Base-by-base conservation (phyloP, 2,113 vertebrate species). In the Pungitius pungitius region DNA sequence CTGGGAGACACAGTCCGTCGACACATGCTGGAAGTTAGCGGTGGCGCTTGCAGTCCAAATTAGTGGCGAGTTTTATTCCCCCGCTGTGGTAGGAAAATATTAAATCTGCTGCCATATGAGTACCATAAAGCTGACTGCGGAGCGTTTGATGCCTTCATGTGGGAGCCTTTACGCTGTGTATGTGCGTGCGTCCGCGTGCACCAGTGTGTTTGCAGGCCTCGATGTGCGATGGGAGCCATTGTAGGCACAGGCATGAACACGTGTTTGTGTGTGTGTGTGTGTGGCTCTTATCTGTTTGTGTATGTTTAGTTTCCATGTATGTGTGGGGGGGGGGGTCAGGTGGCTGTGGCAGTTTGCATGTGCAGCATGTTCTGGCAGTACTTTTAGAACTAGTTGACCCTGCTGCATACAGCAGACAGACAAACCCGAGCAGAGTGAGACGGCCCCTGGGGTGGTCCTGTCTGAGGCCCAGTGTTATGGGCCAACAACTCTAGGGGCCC, bases 21-120 rank as follows among this genome's bases (percentile, higher is more conserved):
- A 90, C 93, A 92, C 90, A 92, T 93, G 93, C 91, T 92, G 90
- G 92, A 93, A 92, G 92, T 92, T 93, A 93, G 90, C 90, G 88
- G 90, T 92, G 90, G 91, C 89, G 91, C 91, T 94, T 89, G 87
- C 93, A 93, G 90, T 92, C 93, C 92, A 94, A 95, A 94, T 94
- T 94, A 94, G 93, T 93, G 93, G 94, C 90, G 79, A 95, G 93
- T 93, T 94, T 94, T 94, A 93, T 94, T 94, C 91, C 91, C 90
- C 92, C 84, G 92, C 93, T 93, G 93, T 92, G 93, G 93, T 92
- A 93, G 93, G 93, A 94, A 94, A 94, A 94, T 93, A 94, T 95
- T 91, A 93, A 94, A 94, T 94, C 90, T 89, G 92, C 91, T 93
- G 93, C 93, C 94, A 94, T 94, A 93, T 94, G 93, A 95, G 89